Base-by-base conservation (phyloP, 2,797 vertebrate species). In the Arrhamphus sclerolepis region DNA sequence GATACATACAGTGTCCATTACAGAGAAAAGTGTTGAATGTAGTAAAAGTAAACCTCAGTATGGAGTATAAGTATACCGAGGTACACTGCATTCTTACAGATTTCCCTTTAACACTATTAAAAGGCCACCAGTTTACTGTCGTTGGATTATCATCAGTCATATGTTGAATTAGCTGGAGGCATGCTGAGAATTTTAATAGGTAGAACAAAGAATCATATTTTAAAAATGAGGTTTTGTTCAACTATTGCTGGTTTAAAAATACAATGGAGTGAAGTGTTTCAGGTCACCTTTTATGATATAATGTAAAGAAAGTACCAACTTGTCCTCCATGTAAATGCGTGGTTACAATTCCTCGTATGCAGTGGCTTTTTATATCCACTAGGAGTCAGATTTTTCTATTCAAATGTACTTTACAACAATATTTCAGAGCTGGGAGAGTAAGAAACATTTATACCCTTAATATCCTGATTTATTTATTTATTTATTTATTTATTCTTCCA, bases 361-460 rank as follows among this genome's bases (percentile, higher is more conserved):
- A 69, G 26, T 69, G 16, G 4, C 55, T 26, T 6, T 38, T 42
- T 41, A 38, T 2, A 20, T 47, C 65, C 71, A 69, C 71, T 55
- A 69, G 65, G 55, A 46, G 65, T 54, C 71, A 64, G 56, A 28
- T 64, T 74, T n/a, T 54, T 67, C 49, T 46, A 63, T 49, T 48
- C 13, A 62, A 46, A 63, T 16, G 17, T 53, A 10, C 47, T 17
- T 34, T 38, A 9, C 6, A 21, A 34, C 8, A 21, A 40, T 7
- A 51, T n/a, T 20, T n/a, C 39, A 57, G 20, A 43, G 11, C 7
- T 18, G n/a, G 44, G 22, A 8, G 14, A 49, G 31, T 10, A 22
- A 49, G 47, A 43, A 40, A 46, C 40, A n/a, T 8, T 28, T n/a
- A 38, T 26, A 16, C 11, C 1, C 24, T 8, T 38, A 5, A 28